phyloP scores from a whole-genome alignment of 2,888 invertebrate species.

The Cryptocephalus primarius region DNA sequence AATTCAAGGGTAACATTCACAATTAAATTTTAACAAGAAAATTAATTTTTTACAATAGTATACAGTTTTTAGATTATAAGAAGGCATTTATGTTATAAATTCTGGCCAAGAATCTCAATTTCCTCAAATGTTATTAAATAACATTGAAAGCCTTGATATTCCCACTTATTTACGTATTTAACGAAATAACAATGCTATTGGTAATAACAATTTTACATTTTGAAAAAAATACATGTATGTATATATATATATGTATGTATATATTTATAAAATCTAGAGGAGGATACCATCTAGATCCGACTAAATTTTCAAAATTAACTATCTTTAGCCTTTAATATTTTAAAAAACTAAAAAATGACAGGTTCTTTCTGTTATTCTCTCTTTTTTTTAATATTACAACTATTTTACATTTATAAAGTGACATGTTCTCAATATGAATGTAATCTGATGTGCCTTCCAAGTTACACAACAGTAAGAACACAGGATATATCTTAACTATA shows the following conservation, averaged over 20 bases:
- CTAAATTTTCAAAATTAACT: constrained; percentile 23
- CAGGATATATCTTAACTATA: constrained; percentile 9
- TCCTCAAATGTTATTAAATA: constrained; percentile 3
- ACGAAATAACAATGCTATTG: constrained; percentile 13
- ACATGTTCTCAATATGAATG: not conserved
- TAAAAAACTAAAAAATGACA: constrained; percentile 20
- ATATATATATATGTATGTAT: constrained; percentile 2
- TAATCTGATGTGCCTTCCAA: constrained; percentile 15
- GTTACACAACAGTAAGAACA: constrained; percentile 11
- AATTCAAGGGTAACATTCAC: too few relatives aligned
- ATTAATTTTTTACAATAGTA: too few relatives aligned
- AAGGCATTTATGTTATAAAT: too few relatives aligned
- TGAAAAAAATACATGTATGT: constrained; percentile 15
- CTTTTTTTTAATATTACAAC: constrained; percentile 15
- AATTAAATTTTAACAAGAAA: too few relatives aligned
- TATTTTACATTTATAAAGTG: constrained; percentile 14
- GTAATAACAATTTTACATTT: constrained; percentile 16
- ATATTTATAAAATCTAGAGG: constrained; percentile 23
- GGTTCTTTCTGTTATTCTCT: constrained; percentile 8
- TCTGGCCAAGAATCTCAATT: constrained; percentile 4
- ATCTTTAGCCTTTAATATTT: constrained; percentile 16
- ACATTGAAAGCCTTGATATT: constrained; percentile 6
- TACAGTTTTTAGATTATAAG: too few relatives aligned
- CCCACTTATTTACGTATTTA: constrained; percentile 1
- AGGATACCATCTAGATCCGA: constrained; percentile 19